These are phyloP conservation scores for Syrista parreyssii DNA, from an alignment of 2,888 invertebrate species.

Conservation along the genomic window DNA sequence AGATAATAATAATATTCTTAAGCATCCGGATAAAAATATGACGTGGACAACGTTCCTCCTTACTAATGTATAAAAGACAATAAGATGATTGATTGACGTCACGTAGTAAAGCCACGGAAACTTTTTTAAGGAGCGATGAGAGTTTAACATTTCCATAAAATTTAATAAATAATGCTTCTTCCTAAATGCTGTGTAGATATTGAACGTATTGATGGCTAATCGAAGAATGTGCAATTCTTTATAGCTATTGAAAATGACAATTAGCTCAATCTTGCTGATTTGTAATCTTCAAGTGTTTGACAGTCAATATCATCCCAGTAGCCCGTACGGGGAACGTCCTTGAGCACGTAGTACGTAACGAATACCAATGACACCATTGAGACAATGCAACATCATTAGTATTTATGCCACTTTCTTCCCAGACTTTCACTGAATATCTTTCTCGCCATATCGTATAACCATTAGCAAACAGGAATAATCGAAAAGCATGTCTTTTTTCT, in stretches of 20 bases:
- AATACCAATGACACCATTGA: not conserved
- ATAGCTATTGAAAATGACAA: not conserved
- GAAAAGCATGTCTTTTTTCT: not conserved
- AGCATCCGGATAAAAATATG: too few species aligned
- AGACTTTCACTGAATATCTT: not conserved
- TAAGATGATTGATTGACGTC: too few species aligned
- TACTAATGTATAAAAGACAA: too few species aligned
- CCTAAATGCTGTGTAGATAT: too few species aligned
- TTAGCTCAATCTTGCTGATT: not conserved
- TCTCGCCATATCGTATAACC: not conserved
- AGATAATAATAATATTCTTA: too few species aligned
- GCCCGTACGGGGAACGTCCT: not conserved
- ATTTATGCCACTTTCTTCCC: not conserved
- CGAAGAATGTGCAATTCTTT: too few species aligned
- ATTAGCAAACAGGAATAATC: not conserved
- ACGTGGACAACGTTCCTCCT: too few species aligned
- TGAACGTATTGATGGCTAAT: too few species aligned
- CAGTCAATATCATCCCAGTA: not conserved
- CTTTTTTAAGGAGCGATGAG: too few species aligned
- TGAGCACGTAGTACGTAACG: not conserved
- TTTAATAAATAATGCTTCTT: too few species aligned
- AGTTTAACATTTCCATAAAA: too few species aligned
- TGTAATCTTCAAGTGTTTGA: not conserved
- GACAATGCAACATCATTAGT: not conserved
- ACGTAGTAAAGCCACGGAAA: too few species aligned